phyloP scores from a whole-genome alignment of 2,113 vertebrate genomes.

The Carettochelys insculpta region DNA sequence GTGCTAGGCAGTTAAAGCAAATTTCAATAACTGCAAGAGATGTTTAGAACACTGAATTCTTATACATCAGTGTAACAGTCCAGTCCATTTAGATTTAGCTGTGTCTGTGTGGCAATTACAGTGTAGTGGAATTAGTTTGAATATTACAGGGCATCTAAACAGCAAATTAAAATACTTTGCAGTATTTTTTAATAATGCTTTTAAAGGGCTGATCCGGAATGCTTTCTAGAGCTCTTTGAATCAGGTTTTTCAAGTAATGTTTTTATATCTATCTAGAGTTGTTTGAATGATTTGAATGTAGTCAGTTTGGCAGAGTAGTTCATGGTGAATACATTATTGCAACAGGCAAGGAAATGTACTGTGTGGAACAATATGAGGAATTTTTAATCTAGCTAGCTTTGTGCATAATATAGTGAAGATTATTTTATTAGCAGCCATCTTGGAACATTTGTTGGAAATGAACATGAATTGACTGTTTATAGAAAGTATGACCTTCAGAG shows the following conservation, averaged over 20 bases:
- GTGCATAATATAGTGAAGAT: background rate
- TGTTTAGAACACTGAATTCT: background rate
- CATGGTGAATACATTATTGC: background rate
- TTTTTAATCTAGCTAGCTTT: constrained; percentile 41
- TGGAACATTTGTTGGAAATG: constrained; percentile 32
- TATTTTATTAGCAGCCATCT: constrained; percentile 29
- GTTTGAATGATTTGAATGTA: constrained; percentile 47
- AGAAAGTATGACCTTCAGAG: constrained; percentile 50
- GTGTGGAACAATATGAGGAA: constrained; percentile 49
- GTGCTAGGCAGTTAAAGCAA: background rate
- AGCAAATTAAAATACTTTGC: background rate
- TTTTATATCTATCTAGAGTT: constrained; percentile 24
- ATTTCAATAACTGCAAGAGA: background rate
- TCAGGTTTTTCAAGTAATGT: background rate
- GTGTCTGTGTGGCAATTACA: background rate
- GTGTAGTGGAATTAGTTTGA: background rate
- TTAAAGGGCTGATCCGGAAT: background rate
- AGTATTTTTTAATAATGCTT: background rate
- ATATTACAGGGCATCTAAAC: background rate
- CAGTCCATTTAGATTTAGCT: background rate
- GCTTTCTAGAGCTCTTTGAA: background rate
- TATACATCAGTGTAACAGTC: background rate
- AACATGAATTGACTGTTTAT: constrained; percentile 34
- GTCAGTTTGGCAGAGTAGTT: constrained; percentile 56
- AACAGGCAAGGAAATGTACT: constrained; percentile 32